These are phyloP conservation scores for Eupithecia tripunctaria DNA, from an alignment of 2,888 invertebrate species.

Conservation along the genomic window DNA sequence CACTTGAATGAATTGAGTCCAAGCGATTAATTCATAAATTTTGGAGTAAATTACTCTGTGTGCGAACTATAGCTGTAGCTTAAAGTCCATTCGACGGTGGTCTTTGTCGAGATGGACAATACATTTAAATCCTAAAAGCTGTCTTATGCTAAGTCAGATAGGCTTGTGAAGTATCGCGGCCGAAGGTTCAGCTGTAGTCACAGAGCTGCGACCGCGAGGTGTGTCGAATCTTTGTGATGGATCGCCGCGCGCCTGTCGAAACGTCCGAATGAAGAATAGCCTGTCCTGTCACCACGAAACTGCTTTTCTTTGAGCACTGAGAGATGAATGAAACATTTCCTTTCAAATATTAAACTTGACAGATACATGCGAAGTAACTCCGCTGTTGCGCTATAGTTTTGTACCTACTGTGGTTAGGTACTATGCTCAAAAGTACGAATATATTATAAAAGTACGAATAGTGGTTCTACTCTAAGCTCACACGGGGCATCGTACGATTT, in stretches of 20 bases:
- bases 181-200: neutral
- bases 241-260: constrained; percentile 24
- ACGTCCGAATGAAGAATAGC: constrained; percentile 25
- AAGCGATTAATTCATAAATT: too few species aligned
- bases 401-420: neutral
- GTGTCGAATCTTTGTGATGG: constrained; percentile 27
- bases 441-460: too few species aligned
- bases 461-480: too few species aligned
- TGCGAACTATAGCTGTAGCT: too few species aligned
- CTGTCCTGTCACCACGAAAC: constrained; percentile 15
- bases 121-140: neutral
- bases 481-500: too few species aligned
- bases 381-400: neutral
- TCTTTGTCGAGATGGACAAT: neutral
- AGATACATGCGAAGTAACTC: neutral
- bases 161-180: neutral
- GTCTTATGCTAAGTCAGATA: neutral
- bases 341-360: neutral
- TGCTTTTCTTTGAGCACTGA: constrained; percentile 14
- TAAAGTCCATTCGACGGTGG: neutral
- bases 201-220: constrained; percentile 14
- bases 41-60: too few species aligned
- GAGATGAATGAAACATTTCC: constrained; percentile 12
- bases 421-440: too few species aligned
- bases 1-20: too few species aligned